Evolutionary conservation across 1,140 invertebrate species (phyloP).

Genomic region (Sycophila sp.): DNA sequence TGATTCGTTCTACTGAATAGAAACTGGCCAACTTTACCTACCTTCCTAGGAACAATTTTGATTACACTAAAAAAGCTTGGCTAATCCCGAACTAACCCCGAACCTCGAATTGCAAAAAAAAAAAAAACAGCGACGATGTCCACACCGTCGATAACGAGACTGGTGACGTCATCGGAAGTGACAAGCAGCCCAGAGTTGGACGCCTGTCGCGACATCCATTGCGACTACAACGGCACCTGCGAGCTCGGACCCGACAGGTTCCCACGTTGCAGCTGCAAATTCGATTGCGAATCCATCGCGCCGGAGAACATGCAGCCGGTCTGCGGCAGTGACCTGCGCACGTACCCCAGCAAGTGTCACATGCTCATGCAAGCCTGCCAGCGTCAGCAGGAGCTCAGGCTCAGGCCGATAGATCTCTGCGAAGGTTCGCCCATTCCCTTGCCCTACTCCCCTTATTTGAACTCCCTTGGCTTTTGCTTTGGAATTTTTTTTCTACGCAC

Average conservation of each 20-base stretch:
- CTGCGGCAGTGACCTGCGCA: constrained; percentile 84
- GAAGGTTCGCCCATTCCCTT: constrained; percentile 71
- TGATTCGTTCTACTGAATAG: too few relatives aligned
- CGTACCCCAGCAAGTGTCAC: constrained; percentile 84
- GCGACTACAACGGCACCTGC: constrained; percentile 85
- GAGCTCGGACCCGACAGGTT: constrained; percentile 80
- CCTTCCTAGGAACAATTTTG: too few relatives aligned
- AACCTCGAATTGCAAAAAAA: too few relatives aligned
- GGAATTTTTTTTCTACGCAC: too few relatives aligned
- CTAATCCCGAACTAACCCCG: too few relatives aligned
- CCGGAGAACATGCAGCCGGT: constrained; percentile 74
- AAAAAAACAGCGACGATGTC: constrained; percentile 46
- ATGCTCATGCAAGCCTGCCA: constrained; percentile 89
- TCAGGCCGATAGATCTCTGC: constrained; percentile 82
- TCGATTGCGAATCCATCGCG: constrained; percentile 72
- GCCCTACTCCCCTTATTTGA: too few relatives aligned
- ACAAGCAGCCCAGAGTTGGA: constrained; percentile 69
- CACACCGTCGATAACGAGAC: constrained; percentile 46
- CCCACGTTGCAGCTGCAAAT: constrained; percentile 80
- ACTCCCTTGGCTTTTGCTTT: too few relatives aligned
- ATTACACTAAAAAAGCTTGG: not conserved
- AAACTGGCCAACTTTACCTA: too few relatives aligned
- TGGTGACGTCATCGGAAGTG: constrained; percentile 56
- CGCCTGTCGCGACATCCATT: constrained; percentile 82
- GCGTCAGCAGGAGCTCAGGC: constrained; percentile 81